Conservation (phyloP, 2,888 invertebrate species). For the Nymphalis c-album region DNA sequence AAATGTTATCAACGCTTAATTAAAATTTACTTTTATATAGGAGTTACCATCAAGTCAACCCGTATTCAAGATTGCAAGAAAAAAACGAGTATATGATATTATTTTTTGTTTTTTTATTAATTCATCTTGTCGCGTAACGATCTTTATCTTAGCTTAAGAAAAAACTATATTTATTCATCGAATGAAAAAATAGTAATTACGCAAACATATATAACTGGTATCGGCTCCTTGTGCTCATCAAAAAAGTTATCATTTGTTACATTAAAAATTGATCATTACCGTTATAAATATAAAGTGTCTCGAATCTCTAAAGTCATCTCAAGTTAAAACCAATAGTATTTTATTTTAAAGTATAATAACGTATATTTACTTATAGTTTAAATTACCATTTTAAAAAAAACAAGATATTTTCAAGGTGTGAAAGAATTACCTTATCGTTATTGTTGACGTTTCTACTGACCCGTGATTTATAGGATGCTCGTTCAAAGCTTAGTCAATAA, state of each 20-base stretch:
- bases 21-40: no score
- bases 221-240: background rate
- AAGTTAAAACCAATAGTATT: background rate
- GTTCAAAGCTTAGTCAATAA: no score
- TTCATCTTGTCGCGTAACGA: background rate
- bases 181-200: background rate
- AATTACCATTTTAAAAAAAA: no score
- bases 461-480: no score
- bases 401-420: no score
- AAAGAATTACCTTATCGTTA: no score
- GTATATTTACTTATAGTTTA: background rate
- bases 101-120: no score
- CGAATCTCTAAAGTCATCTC: background rate
- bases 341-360: constrained; percentile 1
- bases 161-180: background rate
- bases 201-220: background rate
- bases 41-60: no score
- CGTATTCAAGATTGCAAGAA: no score
- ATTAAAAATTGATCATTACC: background rate
- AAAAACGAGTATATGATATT: no score
- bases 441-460: no score
- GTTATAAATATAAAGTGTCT: background rate
- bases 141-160: background rate
- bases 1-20: no score
- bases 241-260: background rate